A percentile compares a stretch with the other conserved stretches of the same genome.
phyloP scores from a whole-genome alignment of 2,797 vertebrate genomes.

The Martes flavigula region DNA sequence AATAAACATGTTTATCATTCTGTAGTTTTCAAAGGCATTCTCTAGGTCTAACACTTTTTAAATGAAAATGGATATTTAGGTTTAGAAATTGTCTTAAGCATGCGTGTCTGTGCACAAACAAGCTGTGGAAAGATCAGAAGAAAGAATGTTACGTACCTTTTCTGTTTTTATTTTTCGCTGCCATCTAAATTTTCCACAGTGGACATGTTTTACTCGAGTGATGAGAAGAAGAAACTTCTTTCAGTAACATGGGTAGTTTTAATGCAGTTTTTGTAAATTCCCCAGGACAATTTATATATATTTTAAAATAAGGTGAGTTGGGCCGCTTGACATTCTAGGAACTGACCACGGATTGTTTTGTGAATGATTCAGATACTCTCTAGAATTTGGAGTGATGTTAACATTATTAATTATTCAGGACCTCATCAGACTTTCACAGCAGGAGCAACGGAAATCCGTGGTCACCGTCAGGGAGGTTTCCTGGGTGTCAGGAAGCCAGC shows the following conservation, averaged over 20 bases:
- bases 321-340: neutral
- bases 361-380: neutral
- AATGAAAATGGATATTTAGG: slow-evolving; percentile 11
- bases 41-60: slow-evolving; percentile 16
- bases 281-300: neutral
- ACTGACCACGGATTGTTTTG: neutral
- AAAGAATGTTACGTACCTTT: neutral
- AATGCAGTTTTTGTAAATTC: neutral
- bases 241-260: neutral
- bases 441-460: neutral
- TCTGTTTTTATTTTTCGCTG: neutral
- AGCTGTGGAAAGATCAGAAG: neutral
- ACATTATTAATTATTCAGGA: neutral
- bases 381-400: neutral
- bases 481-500: neutral
- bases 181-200: neutral
- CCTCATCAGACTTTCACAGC: neutral
- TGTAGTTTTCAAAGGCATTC: slow-evolving; percentile 9
- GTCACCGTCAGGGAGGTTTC: neutral
- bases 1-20: slow-evolving; percentile 2
- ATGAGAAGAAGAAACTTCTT: neutral
- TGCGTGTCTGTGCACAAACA: neutral
- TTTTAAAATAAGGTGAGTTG: neutral
- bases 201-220: neutral
- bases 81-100: neutral